Evolutionary conservation across 2,888 invertebrate genomes (phyloP), one percentile per base, ranked within the genome.

Genomic region (Lomographa bimaculata): DNA sequence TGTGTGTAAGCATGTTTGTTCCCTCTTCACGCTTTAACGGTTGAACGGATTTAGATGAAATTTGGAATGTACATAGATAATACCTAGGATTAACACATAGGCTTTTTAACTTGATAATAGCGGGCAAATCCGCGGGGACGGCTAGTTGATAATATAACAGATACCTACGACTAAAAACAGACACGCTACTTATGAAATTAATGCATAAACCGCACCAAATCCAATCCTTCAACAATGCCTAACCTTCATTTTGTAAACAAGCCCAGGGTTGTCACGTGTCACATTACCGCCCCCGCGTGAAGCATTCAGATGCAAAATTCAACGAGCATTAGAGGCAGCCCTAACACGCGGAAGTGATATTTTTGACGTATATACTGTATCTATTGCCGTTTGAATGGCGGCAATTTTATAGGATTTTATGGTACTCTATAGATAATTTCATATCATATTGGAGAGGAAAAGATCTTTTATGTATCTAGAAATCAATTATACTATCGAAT

Each of bases 281-380:
- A 86, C 73, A 85, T 87, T 86, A 86, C 71, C 62, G 71, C 62
- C 60, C 60, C 63, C 61, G 62, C 67, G 59, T 62, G 68, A 65
- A 68, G 65, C 75, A 77, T 79, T 81, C 79, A 71, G 67, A 86
- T 87, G 84, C 84, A 84, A 85, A 87, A 85, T 81, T 77, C 83
- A 79, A 51, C 66, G 61, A 65, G 60, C 70, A 63, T 74, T 77
- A 72, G 81, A 74, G 71, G 63, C 80, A 75, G 60, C 74, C 81
- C 75, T 75, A 80, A 82, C 82, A 77, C 46, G 70, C 79, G 79
- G 80, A 84, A 84, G 72, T 74, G 82, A 85, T 77, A 75, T 66
- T 80, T 81, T 74, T 84, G 84, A 83, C 84, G 55, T 62, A 64
- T 66, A 60, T 63, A 57, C 60, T 25, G 45, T 36, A 28, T 44